Evolutionary conservation across 2,888 invertebrate species (phyloP).

Genomic region (Chydorus sphaericus): DNA sequence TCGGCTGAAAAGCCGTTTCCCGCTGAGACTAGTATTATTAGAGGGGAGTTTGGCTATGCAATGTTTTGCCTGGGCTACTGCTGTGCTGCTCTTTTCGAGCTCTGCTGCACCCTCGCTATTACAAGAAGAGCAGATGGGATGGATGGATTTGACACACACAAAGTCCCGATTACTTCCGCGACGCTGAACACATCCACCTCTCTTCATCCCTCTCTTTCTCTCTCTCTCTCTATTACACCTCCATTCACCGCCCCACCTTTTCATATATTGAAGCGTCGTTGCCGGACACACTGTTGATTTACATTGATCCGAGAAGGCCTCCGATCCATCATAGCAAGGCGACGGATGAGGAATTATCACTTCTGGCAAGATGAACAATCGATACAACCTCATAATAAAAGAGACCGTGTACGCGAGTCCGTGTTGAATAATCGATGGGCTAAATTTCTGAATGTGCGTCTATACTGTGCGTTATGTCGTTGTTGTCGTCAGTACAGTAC

Average conservation of each 20-base stretch:
- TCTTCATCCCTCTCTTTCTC: neutral
- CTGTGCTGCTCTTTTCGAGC: neutral
- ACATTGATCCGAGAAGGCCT: neutral
- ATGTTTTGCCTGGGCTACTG: no score
- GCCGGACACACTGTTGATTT: constrained; percentile 3
- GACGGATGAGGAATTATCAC: no score
- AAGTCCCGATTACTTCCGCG: constrained; percentile 16
- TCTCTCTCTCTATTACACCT: constrained; percentile 1
- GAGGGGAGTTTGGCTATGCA: neutral
- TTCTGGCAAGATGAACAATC: no score
- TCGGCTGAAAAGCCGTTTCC: constrained; percentile 6
- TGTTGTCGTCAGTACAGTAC: no score
- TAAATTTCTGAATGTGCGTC: neutral
- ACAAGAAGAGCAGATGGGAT: constrained; percentile 15
- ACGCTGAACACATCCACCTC: constrained; percentile 3
- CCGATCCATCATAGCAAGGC: neutral
- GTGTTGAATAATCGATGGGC: constrained; percentile 4
- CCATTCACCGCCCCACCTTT: neutral
- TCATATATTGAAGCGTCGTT: no score
- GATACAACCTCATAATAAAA: no score
- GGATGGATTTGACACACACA: constrained; percentile 10
- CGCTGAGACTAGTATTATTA: neutral
- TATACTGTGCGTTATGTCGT: neutral
- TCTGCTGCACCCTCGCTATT: constrained; percentile 9
- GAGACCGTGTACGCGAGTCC: neutral